These are phyloP conservation scores for Villa cingulata DNA, from an alignment of 2,888 invertebrate genomes.

Conservation along the genomic window DNA sequence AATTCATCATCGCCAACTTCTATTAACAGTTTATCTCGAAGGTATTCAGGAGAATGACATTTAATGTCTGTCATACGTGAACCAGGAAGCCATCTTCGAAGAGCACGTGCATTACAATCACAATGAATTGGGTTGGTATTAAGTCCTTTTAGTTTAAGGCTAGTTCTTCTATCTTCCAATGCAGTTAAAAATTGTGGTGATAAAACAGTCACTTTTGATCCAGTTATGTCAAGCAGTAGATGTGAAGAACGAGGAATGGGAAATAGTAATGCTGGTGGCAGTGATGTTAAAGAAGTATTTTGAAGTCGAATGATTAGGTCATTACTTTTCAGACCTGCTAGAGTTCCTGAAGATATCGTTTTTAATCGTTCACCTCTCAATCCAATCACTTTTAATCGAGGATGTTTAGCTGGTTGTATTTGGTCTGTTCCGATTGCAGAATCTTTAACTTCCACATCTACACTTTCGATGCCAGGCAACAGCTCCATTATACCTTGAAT, in stretches of 20 bases:
- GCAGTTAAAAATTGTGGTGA: conserved; percentile 66
- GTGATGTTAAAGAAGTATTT: conserved; percentile 62
- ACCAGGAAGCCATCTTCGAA: conserved; percentile 63
- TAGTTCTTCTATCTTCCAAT: conserved; percentile 66
- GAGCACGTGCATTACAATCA: conserved; percentile 68
- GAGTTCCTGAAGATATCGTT: conserved; percentile 66
- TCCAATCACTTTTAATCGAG: conserved; percentile 58
- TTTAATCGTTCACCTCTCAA: conserved; percentile 60
- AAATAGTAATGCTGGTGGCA: conserved; percentile 73
- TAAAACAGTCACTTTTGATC: conserved; percentile 61
- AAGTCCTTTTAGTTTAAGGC: conserved; percentile 58
- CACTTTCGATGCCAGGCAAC: conserved; percentile 54
- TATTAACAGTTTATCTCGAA: conserved; percentile 52
- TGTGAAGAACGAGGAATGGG: conserved; percentile 76
- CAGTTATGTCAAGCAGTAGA: conserved; percentile 62
- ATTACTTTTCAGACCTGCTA: conserved; percentile 67
- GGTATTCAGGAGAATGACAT: conserved; percentile 57
- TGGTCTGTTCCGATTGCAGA: conserved; percentile 68
- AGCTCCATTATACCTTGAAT: conserved; percentile 70
- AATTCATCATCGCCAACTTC: conserved; percentile 71
- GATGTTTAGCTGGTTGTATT: conserved; percentile 62
- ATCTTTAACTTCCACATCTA: conserved; percentile 81
- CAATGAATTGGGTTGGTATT: conserved; percentile 70
- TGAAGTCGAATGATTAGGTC: conserved; percentile 57
- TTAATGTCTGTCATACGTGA: conserved; percentile 47